Evolutionary conservation across 1,140 invertebrate genomes (phyloP), one percentile per base, ranked within the genome.

Genomic region (Acyrthosiphon pisum): DNA sequence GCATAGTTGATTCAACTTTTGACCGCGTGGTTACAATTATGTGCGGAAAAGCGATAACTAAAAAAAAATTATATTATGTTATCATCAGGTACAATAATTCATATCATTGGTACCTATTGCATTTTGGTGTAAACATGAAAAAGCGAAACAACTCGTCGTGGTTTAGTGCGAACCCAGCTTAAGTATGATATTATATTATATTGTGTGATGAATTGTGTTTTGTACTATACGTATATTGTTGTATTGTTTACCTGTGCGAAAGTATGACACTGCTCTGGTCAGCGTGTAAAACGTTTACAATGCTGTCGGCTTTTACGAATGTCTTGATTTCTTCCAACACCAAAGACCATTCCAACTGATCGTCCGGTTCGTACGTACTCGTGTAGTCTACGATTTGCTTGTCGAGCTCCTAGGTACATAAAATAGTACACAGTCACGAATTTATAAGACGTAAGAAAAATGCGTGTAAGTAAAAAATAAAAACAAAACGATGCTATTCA

Each of bases 311-410:
- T 95, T 98, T 98, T 93, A 99, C 97, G 95, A 99, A 99, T 50
- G 98, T 97, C 95, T 98, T 98, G 94, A 99, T 99, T 96, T 99
- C 99, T 94, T 98, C 98, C 60, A 99, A 96, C 0, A 99, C 98
- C 68, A 99, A 95, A 93, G 97, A 98, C 99, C 99, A 99, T 95
- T 99, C 99, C 94, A 99, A 96, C 95, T 99, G 98, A 95, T 99
- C 99, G 94, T 99, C 99, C 22, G 98, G 98, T 95, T 99, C 98
- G 95, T 99, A 98, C 37, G 98, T 98, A 94, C 97, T 97, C 30
- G 98, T 98, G 95, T 99, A 99, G 95, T 99, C 98, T 95, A 98
- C 97, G 95, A 98, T 98, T 95, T 98, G 97, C 94, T 97, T 97
- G 94, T 98, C 97, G 94, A 99, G 96, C 95, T 99, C 98, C 95